Base-by-base conservation (phyloP, 2,797 vertebrate genomes). In the Anisognathus igniventris region DNA sequence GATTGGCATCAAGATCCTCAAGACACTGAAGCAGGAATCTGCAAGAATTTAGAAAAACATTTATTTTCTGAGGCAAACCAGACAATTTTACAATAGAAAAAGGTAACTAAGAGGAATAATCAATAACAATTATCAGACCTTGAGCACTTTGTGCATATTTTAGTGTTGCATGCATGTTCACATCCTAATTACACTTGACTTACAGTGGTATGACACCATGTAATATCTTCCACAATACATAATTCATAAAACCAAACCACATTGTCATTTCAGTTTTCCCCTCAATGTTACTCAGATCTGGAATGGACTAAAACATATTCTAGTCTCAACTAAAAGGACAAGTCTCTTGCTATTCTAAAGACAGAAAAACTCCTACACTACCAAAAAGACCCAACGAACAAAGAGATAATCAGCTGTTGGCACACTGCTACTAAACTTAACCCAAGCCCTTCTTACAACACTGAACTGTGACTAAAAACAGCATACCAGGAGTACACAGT, bases 11-110 rank as follows among this genome's bases (percentile, higher is more conserved):
- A 94, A 99, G 98, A 94, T 99, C 99, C 91, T 99, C 99, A 68
- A 99, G 98, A 98, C 99, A 99, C 0, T 99, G 99, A 97, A 99
- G 98, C 93, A 99, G 97, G 98, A 99, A 99, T 95, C 99, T 99
- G 94, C 42, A 93, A 44, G 23, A 87, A 92, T 75, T 42, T n/a
- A 93, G 94, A 88, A 18, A 20, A 83, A 58, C 5, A 40, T 31
- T 89, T 73, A 64, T 54, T 92, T 94, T 85, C 21, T 79, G 40
- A 64, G 31, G 45, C 30, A 74, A 70, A 58, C 2, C 27, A 78
- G 31, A 67, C 3, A 50, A 50, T 37, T 75, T 76, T 47, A 62
- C 10, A 70, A 47, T 6, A 91, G 37, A 25, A 58, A 50, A 58
- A 56, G 24, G 17, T 14, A 78, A 67, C 19, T 8, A 45, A 23